A percentile compares a stretch with the other conserved stretches of the same genome.
Conservation (phyloP, 2,797 vertebrate genomes). For the Malurus leucopterus region DNA sequence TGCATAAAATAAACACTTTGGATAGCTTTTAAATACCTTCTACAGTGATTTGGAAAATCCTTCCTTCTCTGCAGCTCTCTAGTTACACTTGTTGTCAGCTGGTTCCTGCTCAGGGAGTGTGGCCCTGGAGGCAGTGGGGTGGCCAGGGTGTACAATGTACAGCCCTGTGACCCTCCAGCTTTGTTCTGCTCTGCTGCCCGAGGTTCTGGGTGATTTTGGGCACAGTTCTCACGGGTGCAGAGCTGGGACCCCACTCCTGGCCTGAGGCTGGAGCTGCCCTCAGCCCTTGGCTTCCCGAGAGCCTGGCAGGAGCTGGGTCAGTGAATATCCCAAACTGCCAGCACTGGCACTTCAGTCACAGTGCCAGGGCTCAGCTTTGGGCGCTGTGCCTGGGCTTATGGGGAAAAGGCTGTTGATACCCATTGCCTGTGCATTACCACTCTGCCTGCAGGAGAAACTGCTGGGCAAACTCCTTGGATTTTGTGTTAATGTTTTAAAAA, state of each 20-base stretch:
- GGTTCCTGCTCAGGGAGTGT: fast-evolving
- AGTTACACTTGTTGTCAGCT: background rate
- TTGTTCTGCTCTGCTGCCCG: background rate
- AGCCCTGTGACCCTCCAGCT: background rate
- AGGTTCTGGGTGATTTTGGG: background rate
- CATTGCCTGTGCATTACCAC: background rate
- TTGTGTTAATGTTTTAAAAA: background rate
- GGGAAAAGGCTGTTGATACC: background rate
- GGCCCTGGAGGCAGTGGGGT: fast-evolving
- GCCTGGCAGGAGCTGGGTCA: background rate
- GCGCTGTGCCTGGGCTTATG: fast-evolving
- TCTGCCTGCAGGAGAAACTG: background rate
- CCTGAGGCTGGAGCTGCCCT: background rate
- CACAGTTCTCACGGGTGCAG: background rate
- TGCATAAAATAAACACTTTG: background rate
- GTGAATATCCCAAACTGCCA: background rate
- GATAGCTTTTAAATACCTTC: background rate
- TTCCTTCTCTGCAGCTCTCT: background rate
- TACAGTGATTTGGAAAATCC: background rate
- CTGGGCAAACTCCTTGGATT: background rate
- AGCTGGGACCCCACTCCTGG: background rate
- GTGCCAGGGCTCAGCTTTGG: background rate
- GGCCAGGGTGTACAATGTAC: fast-evolving
- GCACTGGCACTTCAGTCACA: background rate
- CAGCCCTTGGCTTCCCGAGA: background rate